phyloP scores from a whole-genome alignment of 53 echinoderm and acorn worm genomes.

The Arbacia lixula region DNA sequence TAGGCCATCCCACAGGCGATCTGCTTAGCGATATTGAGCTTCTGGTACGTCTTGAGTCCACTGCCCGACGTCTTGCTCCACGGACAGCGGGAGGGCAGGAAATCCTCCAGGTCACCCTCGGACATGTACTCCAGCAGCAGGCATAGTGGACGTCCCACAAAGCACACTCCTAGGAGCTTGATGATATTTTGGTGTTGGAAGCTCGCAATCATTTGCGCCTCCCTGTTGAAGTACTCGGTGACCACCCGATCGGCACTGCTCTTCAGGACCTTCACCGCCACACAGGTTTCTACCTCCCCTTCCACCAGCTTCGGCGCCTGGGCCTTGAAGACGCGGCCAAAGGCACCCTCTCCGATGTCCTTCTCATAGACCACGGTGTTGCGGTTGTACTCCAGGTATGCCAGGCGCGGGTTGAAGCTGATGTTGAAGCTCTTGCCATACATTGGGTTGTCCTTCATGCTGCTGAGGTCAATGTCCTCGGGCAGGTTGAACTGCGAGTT shows the following conservation, averaged over 20 bases:
- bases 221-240: constrained; percentile 85
- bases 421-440: constrained; percentile 84
- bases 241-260: constrained; percentile 69
- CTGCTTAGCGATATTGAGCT: constrained; percentile 84
- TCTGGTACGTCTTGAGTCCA: constrained; percentile 56
- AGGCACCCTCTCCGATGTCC: constrained; percentile 97
- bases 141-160: constrained; percentile 84
- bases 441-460: constrained; percentile 87
- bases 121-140: constrained; percentile 97
- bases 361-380: constrained; percentile 83
- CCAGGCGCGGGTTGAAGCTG: constrained; percentile 84
- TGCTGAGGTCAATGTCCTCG: constrained; percentile 51
- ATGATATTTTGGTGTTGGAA: constrained; percentile 92
- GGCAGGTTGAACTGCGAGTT: constrained; percentile 54
- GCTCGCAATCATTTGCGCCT: constrained; percentile 86
- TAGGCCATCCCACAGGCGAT: constrained; percentile 90
- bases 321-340: constrained; percentile 95
- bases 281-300: constrained; percentile 65
- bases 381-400: constrained; percentile 84
- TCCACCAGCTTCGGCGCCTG: constrained; percentile 63
- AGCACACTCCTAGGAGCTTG: constrained; percentile 86
- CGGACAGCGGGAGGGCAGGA: constrained; percentile 71
- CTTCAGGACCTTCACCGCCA: constrained; percentile 96
- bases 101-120: constrained; percentile 93
- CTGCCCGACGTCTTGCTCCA: constrained; percentile 34